Conservation (phyloP, 2,888 invertebrate species). For the Dicyrtoma fusca region DNA sequence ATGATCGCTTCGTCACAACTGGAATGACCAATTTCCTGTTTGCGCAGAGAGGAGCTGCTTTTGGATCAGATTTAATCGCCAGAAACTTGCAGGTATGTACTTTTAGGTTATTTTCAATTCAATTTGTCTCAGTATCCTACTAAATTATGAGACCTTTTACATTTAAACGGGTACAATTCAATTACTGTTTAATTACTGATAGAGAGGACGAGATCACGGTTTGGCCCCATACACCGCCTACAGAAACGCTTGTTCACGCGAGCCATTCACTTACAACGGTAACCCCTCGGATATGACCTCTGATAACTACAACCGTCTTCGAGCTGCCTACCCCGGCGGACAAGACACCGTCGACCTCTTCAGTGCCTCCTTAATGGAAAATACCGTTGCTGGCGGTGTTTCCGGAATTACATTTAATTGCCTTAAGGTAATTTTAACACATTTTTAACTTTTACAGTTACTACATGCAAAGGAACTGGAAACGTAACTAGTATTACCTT, state of each 20-base stretch:
- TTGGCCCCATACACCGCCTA: conserved; percentile 29
- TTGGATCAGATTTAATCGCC: conserved; percentile 55
- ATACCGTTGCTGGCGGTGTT: conserved; percentile 34
- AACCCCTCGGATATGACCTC: conserved; percentile 8
- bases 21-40: conserved; percentile 57
- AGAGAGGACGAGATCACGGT: conserved; percentile 47
- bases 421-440: conserved; percentile 49
- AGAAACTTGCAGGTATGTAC: conserved; percentile 52
- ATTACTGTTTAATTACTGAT: too few species aligned
- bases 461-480: too few species aligned
- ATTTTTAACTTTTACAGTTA: too few species aligned
- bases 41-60: conserved; percentile 29
- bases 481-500: too few species aligned
- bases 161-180: too few species aligned
- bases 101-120: neutral
- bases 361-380: conserved; percentile 49
- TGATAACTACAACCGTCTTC: too few species aligned
- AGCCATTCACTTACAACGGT: conserved; percentile 54
- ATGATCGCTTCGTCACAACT: conserved; percentile 57
- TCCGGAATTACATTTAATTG: conserved; percentile 54
- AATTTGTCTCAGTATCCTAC: too few species aligned
- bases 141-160: too few species aligned
- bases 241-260: neutral
- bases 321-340: conserved; percentile 4
- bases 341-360: conserved; percentile 50